Percentiles rank a stretch among this genome's conserved stretches.
Evolutionary conservation across 2,888 invertebrate species (phyloP).

Genomic region (Endotricha flammealis): DNA sequence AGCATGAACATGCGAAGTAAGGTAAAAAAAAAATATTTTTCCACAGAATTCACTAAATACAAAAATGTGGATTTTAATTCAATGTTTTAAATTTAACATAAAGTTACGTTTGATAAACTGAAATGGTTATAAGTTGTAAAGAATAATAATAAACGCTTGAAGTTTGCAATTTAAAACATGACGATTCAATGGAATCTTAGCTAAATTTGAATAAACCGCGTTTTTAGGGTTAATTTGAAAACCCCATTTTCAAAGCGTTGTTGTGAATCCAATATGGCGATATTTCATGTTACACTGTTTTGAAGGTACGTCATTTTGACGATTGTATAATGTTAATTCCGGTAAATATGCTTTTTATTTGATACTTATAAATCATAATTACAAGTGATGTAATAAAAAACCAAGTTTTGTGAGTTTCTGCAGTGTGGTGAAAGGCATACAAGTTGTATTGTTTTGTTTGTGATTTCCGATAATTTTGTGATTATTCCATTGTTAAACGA

Average conservation of each 20-base stretch:
- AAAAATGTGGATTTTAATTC: no score
- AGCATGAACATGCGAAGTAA: no score
- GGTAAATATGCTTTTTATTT: slow-evolving; percentile 60
- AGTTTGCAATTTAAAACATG: no score
- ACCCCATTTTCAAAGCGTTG: slow-evolving; percentile 81
- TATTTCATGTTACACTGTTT: slow-evolving; percentile 77
- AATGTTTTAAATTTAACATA: no score
- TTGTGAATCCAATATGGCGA: slow-evolving; percentile 85
- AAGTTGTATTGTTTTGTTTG: slow-evolving; percentile 77
- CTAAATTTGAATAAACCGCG: slow-evolving; percentile 32
- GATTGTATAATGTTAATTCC: slow-evolving; percentile 70
- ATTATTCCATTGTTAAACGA: slow-evolving; percentile 59
- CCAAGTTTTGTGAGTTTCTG: slow-evolving; percentile 34
- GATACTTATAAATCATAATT: slow-evolving; percentile 34
- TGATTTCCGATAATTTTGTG: slow-evolving; percentile 69
- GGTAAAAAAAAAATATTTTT: no score
- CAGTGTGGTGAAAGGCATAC: slow-evolving; percentile 58
- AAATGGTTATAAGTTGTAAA: no score
- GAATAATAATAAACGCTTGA: no score
- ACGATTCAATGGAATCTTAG: slow-evolving; percentile 3
- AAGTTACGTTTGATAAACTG: no score
- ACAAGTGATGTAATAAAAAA: slow-evolving; percentile 30
- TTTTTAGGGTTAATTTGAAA: slow-evolving; percentile 53
- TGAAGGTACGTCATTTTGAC: slow-evolving; percentile 79
- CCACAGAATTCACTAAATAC: no score